Base-by-base conservation (phyloP, 2,113 vertebrate species). In the Paedocypris sp. region DNA sequence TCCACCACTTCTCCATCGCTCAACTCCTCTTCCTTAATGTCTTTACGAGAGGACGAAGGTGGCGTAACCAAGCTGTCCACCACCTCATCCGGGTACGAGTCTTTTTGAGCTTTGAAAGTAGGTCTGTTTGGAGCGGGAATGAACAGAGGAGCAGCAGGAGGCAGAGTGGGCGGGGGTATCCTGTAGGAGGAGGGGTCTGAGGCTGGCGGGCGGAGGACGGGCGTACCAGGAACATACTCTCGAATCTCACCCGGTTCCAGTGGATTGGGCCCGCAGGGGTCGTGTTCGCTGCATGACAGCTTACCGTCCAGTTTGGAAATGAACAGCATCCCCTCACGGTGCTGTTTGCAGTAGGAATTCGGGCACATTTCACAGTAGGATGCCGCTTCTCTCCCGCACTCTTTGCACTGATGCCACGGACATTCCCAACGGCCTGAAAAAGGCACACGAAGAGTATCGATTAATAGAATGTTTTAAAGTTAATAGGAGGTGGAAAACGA, bases 331-430 rank as follows among this genome's bases (percentile, higher is more conserved):
- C 92, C 93, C 59, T 97, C 92, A 3, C 91, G 85, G 65, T 99
- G 95, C 75, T 91, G 87, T 72, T 90, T 91, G 74, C 95, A 98
- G 84, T 90, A 99, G n/a, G 95, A 99, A 72, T 82, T 94, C 74
- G 94, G 93, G 59, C 94, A 98, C 92, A 99, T 97, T 80, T 97
- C 92, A 1, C 95, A 99, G 81, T 92, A 97, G 0, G 93, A 98
- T 38, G 92, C 91, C 1, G 95, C 91, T 72, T 98, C 94, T 66
- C 90, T 90, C 23, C 86, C 87, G 48, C 95, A 99, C 47, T 88
- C n/a, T 6, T 97, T 94, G 81, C 95, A 98, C 74, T 97, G 94
- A 78, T 99, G 95, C 95, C 95, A 97, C 0, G 95, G 95, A 80
- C 95, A 99, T 72, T 99, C 95, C 95, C 95, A 99, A 33, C 97